A percentile compares a stretch with the other conserved stretches of the same genome.
phyloP scores from a whole-genome alignment of 2,113 vertebrate species.

The Dromiciops gliroides region DNA sequence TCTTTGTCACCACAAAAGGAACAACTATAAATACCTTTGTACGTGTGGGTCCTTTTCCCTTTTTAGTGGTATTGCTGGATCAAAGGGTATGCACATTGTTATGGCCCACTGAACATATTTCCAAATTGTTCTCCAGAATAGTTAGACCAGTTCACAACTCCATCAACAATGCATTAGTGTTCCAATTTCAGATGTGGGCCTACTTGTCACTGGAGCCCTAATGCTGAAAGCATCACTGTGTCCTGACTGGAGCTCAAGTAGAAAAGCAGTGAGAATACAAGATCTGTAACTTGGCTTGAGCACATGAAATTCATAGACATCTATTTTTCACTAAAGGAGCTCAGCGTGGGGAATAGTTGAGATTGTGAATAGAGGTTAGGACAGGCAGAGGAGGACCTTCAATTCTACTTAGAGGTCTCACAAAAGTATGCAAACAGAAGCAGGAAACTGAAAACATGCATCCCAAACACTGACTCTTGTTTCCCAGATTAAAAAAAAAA shows the following conservation, averaged over 20 bases:
- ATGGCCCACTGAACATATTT: no score
- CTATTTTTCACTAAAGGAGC: slow-evolving; percentile 9
- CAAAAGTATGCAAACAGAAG: background rate
- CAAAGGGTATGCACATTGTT: no score
- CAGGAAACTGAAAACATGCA: background rate
- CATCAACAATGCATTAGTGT: no score
- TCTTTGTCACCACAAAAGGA: no score
- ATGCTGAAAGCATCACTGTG: background rate
- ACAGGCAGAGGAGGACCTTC: slow-evolving; percentile 27
- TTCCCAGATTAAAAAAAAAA: slow-evolving; percentile 8
- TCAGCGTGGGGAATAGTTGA: slow-evolving; percentile 35
- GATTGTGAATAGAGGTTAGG: background rate
- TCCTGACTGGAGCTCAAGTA: background rate
- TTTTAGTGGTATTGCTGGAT: no score
- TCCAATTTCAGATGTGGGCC: background rate
- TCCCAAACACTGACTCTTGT: background rate
- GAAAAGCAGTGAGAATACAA: background rate
- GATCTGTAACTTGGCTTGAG: background rate
- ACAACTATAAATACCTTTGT: no score
- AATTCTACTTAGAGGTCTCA: background rate
- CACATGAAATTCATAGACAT: background rate
- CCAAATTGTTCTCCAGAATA: no score
- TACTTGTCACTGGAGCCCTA: background rate
- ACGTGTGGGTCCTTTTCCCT: no score
- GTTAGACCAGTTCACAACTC: no score